Base-by-base conservation (phyloP, 2,888 invertebrate species). In the Linnaemya vulpina region DNA sequence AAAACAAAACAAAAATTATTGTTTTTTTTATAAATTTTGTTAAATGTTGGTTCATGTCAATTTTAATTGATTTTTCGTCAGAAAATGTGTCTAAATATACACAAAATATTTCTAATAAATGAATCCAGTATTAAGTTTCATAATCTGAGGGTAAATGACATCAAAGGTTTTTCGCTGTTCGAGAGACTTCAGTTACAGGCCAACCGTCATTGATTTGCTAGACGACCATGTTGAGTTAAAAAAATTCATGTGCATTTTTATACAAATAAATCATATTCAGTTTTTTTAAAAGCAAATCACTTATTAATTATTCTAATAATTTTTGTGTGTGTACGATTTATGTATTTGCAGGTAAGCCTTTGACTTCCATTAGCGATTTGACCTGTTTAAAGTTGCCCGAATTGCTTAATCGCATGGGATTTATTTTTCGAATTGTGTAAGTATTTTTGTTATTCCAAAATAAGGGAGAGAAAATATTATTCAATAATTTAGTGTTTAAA, bases 61-160 rank as follows among this genome's bases (percentile, higher is more conserved):
- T 80, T 75, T 79, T 77, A 86, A 85, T 85, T 86, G 85, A 38
- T 71, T 83, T 55, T 83, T 75, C 80, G 49, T 85, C 74, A 79
- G 71, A 20, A 46, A 43, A 49, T 30, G 43, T 17, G 40, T 58
- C 46, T n/a, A 9, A 67, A 65, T 40, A 46, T 22, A 46, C 13
- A 75, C 46, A 30, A 71, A 30, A 5, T n/a, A 49, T 38, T 51
- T 70, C 55, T 55, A 22, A 38, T 51, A 22, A 0, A 9, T 53
- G 20, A 30, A 43, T 58, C 8, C 8, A 62, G 63, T 74, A 75
- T 79, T 30, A 75, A 75, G 51, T 83, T 75, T 79, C 83, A 79
- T 79, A 75, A 70, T 43, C 3, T 65, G 51, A 55, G 63, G 73
- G 62, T 49, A 84, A 71, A 60, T 75, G 58, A 79, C 60, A 65